Evolutionary conservation across 2,113 vertebrate species (phyloP), one percentile per base, ranked within the genome.

Genomic region (Acanthochromis polyacanthus): DNA sequence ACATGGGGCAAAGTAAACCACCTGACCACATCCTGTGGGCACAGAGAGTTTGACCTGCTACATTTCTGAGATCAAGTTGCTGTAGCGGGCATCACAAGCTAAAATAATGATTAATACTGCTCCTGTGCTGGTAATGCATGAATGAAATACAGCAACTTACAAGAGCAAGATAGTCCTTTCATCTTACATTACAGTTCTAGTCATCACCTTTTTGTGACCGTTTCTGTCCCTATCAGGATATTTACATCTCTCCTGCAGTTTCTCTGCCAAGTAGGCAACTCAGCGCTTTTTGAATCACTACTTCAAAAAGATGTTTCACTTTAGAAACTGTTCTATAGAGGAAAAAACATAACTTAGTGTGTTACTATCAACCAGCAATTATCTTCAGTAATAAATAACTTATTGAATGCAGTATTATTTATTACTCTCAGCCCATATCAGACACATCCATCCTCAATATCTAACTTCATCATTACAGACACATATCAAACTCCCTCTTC

Each of bases 31-130:
- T 72, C 76, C 57, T 71, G 76, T 67, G 64, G 52, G 36, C 48
- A 71, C 63, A n/a, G 5, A 55, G 43, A 72, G 48, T 40, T 53
- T 51, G 63, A 87, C 71, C 62, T 28, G 45, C n/a, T 78, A 82
- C 50, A 38, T 58, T 51, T 58, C 75, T 62, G 20, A 69, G 56
- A 63, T 81, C 74, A 45, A 71, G 57, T 64, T 22, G 19, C 64
- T 45, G 45, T 36, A 32, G 46, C 59, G 60, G 62, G 66, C 82
- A 68, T 53, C 55, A 2, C 63, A 59, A 25, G 65, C 48, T 75
- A 53, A 68, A 75, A 77, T 56, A 79, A 55, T 59, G 70, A 87
- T 84, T 53, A 83, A 45, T 56, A 66, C 86, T 52, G n/a, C 75
- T 77, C 67, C 62, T 43, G 59, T 1, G 8, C 73, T 69, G 57